Evolutionary conservation across 2,113 vertebrate species (phyloP), one percentile per base, ranked within the genome.

Genomic region (Chroicocephalus ridibundus): DNA sequence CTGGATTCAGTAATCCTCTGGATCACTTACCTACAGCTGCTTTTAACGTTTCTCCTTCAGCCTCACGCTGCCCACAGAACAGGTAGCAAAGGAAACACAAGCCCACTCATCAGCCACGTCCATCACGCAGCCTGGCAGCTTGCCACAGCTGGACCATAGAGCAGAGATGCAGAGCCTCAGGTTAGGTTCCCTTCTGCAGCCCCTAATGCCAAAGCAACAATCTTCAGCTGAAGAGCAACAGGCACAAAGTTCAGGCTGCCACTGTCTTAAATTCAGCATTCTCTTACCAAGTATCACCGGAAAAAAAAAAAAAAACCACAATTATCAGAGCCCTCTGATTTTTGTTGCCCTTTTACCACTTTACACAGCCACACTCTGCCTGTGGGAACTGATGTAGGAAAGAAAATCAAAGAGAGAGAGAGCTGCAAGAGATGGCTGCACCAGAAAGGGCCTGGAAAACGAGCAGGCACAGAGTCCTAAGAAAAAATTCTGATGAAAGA

Each of bases 51-150:
- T 60, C n/a, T 72, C 34, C 64, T 60, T 34, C 16, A 32, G 49
- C 54, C 40, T 84, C 34, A 13, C 0, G 0, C 11, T 90, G 38
- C 31, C 32, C 3, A 2, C 15, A 21, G 31, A 47, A 71, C 0
- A 44, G 22, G 16, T 3, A 29, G 46, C 52, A 60, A 40, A 46
- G 31, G 15, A 44, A 34, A 81, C 3, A 4, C 4, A 3, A 13
- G 2, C 15, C 66, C 14, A 4, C 8, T 64, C 58, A 24, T 36
- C 64, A 42, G 32, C 19, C 25, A 12, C 16, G 16, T n/a, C 54
- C 51, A 22, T 6, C 1, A 0, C 11, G 5, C 19, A 16, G 24
- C 4, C 42, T 24, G 10, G 49, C 42, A 26, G 27, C 34, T 36
- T 54, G 31, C 52, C 47, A 46, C 42, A 49, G 42, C 77, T 36